Base-by-base conservation (phyloP, 2,113 vertebrate species). In the Romanogobio albipinnatus region DNA sequence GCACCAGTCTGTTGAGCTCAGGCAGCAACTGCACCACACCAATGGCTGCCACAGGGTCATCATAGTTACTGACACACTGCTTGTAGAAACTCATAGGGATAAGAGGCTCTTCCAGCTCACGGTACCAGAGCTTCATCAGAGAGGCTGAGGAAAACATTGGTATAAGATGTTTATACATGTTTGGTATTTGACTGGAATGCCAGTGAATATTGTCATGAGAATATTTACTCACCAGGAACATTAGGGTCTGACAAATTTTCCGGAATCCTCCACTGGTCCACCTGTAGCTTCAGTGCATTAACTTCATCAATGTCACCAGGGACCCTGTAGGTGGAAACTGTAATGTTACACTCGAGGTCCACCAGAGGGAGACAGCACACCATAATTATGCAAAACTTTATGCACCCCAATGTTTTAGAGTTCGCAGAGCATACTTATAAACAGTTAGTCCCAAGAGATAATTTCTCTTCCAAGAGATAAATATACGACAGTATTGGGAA, bases 301-400 rank as follows among this genome's bases (percentile, higher is more conserved):
- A 97, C 97, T 88, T 97, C 97, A 87, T 97, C 97, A 2, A 97
- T 97, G 90, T 97, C 97, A 82, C 97, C 97, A 62, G 97, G 97
- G 74, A 97, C 94, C 87, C 97, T 97, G 93, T 22, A 87, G 87
- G 89, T 11, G 56, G 29, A 87, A 33, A 24, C 11, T 17, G 3
- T 11, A 45, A 80, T 84, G 58, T 92, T 91, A 90, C 86, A 75
- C 4, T 33, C 4, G 2, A 14, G 9, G 49, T 64, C 91, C 94
- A 93, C 90, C 49, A 92, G 93, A 91, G 91, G 92, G 91, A 84
- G 2, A 82, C 83, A 84, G 47, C 15, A 64, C 2, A 58, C 87
- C 3, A 61, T 43, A 5, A 11, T 29, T 53, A 49, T 8, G 8
- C 10, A 70, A 70, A 19, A 11, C 4, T 43, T 19, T 5, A n/a